Percentiles rank a stretch among this genome's conserved stretches.
These are phyloP conservation scores for Xenopus petersii DNA, from an alignment of 2,797 vertebrate genomes.

Conservation along the genomic window DNA sequence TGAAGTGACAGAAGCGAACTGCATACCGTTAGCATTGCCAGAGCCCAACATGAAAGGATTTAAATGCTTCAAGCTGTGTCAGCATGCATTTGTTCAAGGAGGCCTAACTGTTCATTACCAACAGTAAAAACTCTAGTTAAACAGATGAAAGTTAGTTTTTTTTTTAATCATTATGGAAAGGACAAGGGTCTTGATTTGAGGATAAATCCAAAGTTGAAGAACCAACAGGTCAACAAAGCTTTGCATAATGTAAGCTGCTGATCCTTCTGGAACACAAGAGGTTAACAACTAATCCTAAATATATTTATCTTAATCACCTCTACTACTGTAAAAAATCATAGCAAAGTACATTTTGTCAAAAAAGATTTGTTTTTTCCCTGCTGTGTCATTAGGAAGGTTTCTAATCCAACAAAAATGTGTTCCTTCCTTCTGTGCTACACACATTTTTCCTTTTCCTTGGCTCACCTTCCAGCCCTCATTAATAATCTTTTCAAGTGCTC, in stretches of 20 bases:
- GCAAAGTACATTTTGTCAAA: conserved; percentile 19
- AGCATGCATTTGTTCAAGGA: conserved; percentile 59
- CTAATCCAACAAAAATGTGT: conserved; percentile 42
- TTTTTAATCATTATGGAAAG: conserved; percentile 57
- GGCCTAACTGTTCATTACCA: conserved; percentile 58
- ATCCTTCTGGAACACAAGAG: not conserved
- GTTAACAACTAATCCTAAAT: not conserved
- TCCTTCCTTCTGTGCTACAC: conserved; percentile 45
- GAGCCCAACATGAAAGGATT: conserved; percentile 61
- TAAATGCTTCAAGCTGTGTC: conserved; percentile 67
- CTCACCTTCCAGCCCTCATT: conserved; percentile 32
- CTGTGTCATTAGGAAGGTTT: conserved; percentile 46
- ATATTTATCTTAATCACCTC: conserved; percentile 48
- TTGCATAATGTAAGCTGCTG: not conserved
- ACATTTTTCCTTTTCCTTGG: conserved; percentile 36
- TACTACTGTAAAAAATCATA: conserved; percentile 23
- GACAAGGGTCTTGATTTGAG: conserved; percentile 45
- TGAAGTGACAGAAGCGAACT: conserved; percentile 64
- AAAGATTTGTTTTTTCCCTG: conserved; percentile 24
- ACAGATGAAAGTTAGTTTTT: conserved; percentile 54
- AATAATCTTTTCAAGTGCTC: conserved; percentile 1
- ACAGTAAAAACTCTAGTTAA: conserved; percentile 57
- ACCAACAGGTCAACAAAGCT: conserved; percentile 33
- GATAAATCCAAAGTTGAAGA: conserved; percentile 50
- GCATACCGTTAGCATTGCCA: conserved; percentile 60